phyloP scores from a whole-genome alignment of 2,113 vertebrate genomes.

The Sminthopsis crassicaudata region DNA sequence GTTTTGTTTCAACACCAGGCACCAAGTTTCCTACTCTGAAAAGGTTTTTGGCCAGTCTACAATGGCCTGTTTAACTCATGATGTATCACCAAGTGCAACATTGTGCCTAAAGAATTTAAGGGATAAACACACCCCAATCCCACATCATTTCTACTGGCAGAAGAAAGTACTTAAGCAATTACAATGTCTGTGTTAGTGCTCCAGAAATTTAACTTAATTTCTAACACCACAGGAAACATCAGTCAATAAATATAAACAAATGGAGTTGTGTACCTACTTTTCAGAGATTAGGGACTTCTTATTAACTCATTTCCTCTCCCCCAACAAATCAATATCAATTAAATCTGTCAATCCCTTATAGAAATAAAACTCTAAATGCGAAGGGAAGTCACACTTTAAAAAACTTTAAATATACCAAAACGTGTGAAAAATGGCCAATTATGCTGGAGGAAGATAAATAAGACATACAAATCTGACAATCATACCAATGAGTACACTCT shows the following conservation, averaged over 20 bases:
- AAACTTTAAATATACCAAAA: slow-evolving; percentile 34
- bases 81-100: not conserved
- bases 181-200: not conserved
- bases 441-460: not conserved
- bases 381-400: slow-evolving; percentile 37
- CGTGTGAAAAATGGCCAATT: not conserved
- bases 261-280: not conserved
- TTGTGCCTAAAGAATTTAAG: not conserved
- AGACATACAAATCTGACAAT: slow-evolving; percentile 14
- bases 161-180: slow-evolving; percentile 23
- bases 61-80: not conserved
- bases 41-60: not conserved
- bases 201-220: not conserved
- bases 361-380: slow-evolving; percentile 19
- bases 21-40: not conserved
- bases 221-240: slow-evolving; percentile 17
- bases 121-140: not conserved
- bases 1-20: not conserved
- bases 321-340: slow-evolving; percentile 14
- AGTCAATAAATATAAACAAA: slow-evolving; percentile 24
- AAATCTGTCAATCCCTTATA: not conserved
- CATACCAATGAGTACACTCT: slow-evolving; percentile 96
- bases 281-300: not conserved
- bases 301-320: not conserved
- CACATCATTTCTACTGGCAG: not conserved